Conservation (phyloP, 2,113 vertebrate genomes). For the Balaeniceps rex region DNA sequence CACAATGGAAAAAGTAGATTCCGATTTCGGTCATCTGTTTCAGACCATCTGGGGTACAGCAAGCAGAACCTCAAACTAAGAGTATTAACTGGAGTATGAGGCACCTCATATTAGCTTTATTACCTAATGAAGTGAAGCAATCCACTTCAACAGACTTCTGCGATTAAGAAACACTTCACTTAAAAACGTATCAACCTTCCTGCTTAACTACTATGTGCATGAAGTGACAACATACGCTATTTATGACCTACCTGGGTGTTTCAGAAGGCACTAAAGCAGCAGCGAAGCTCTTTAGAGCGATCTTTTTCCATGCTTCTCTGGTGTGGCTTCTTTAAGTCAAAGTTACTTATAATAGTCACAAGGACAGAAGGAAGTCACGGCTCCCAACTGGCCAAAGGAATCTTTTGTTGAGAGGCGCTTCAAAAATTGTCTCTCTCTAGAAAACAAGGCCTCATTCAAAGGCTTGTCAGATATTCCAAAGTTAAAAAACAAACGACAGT, state of each 20-base stretch:
- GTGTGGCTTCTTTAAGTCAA: not conserved
- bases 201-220: not conserved
- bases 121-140: constrained; percentile 42
- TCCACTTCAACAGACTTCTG: not conserved
- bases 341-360: not conserved
- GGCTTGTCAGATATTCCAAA: not conserved
- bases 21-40: not conserved
- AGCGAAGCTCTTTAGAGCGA: not conserved
- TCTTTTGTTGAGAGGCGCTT: not conserved
- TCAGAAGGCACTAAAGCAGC: not conserved
- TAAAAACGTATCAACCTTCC: not conserved
- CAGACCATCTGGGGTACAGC: not conserved
- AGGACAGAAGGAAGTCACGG: not conserved
- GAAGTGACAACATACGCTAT: not conserved
- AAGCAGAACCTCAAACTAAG: not conserved
- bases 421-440: not conserved
- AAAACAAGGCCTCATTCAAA: not conserved
- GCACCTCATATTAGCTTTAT: not conserved
- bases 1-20: not conserved
- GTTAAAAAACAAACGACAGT: not conserved
- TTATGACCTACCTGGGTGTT: not conserved
- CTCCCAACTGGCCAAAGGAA: not conserved
- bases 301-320: not conserved
- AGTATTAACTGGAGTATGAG: not conserved
- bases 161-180: not conserved